These are phyloP conservation scores for Entelurus aequoreus DNA, from an alignment of 2,113 vertebrate species.

Conservation along the genomic window DNA sequence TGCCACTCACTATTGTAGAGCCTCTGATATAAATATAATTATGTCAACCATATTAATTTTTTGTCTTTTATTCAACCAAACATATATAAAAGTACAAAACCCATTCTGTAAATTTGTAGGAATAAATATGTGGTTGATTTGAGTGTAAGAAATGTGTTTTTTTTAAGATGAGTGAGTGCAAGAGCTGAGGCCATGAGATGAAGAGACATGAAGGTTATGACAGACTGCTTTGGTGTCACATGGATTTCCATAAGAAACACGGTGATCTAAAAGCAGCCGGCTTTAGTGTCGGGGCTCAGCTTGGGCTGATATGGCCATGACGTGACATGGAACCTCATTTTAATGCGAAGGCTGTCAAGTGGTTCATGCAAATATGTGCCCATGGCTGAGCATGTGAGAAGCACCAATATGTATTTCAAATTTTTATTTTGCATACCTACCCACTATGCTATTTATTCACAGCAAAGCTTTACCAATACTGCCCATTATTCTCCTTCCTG, in stretches of 20 bases:
- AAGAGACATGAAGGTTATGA: conserved; percentile 38
- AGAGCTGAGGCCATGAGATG: conserved; percentile 27
- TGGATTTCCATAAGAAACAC: conserved; percentile 57
- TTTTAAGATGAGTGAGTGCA: conserved; percentile 5
- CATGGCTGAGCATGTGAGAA: conserved; percentile 1
- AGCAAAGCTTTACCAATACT: neutral
- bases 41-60: no score
- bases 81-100: neutral
- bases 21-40: no score
- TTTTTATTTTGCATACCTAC: neutral
- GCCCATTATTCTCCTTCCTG: neutral
- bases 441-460: neutral
- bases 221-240: conserved; percentile 40
- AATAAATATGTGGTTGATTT: neutral
- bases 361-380: conserved; percentile 15
- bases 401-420: neutral
- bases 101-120: neutral
- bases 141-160: conserved; percentile 3
- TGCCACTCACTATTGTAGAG: no score
- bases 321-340: conserved; percentile 36
- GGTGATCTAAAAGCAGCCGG: conserved; percentile 46
- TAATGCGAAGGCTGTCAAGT: conserved; percentile 18
- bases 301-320: conserved; percentile 20
- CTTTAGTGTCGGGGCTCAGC: conserved; percentile 40
- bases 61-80: no score